A percentile compares a stretch with the other conserved stretches of the same genome.
Conservation (phyloP, 92 coral and sea anemone species). For the Hydrozoanthus gracilis region DNA sequence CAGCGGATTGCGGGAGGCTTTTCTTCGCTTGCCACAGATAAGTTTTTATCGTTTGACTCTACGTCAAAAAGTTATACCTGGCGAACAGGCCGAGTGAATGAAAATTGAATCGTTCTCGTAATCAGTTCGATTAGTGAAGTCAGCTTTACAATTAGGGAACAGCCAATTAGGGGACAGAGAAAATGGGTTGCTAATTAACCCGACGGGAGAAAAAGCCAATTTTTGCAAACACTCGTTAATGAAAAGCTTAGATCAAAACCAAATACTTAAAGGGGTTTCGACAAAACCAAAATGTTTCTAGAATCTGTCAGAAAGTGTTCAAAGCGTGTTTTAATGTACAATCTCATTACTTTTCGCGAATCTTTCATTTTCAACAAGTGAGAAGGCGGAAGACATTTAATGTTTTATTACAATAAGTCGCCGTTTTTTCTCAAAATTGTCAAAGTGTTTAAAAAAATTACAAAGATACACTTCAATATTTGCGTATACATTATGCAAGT, state of each 20-base stretch:
- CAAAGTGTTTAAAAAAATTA: too few relatives aligned
- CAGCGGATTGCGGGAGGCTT: background rate
- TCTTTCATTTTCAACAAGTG: background rate
- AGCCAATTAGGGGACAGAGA: conserved; percentile 17
- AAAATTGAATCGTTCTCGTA: conserved; percentile 4
- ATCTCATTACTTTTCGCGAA: background rate
- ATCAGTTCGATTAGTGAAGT: conserved; percentile 30
- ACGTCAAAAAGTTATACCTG: conserved; percentile 22
- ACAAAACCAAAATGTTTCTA: background rate
- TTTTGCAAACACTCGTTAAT: conserved; percentile 59
- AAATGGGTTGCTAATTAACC: conserved; percentile 11
- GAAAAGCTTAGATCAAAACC: conserved; percentile 36
- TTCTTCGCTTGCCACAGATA: background rate
- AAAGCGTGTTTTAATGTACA: too few relatives aligned
- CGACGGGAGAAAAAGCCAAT: conserved; percentile 62
- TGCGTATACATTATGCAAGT: conserved; percentile 7
- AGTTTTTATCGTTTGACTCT: conserved; percentile 1
- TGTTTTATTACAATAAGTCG: too few relatives aligned
- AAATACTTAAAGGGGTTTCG: background rate
- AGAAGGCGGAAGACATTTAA: background rate
- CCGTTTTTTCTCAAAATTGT: too few relatives aligned
- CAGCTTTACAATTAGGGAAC: conserved; percentile 1
- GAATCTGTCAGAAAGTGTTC: background rate
- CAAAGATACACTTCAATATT: conserved; percentile 24
- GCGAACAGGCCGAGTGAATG: background rate